These are phyloP conservation scores for Lanius ludovicianus DNA, from an alignment of 2,113 vertebrate species.

Conservation along the genomic window DNA sequence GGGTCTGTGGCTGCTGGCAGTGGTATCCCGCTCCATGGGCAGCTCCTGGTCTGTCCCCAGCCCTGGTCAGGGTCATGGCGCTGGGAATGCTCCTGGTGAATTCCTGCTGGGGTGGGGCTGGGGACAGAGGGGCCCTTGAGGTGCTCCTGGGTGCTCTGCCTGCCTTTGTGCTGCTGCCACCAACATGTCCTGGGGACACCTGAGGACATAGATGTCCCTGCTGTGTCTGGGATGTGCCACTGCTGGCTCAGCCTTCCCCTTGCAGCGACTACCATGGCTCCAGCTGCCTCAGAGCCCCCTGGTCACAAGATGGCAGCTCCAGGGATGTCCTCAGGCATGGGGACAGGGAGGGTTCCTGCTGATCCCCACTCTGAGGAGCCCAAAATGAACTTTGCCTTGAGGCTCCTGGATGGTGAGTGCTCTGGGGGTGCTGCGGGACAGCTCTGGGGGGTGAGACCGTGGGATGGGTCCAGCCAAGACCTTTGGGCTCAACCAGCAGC, in stretches of 20 bases:
- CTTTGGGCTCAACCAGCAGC: not conserved
- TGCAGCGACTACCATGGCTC: not conserved
- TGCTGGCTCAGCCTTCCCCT: not conserved
- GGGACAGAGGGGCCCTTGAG: not conserved
- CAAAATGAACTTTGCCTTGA: constrained; percentile 14
- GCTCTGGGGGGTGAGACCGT: accelerated
- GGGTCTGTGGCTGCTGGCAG: not conserved
- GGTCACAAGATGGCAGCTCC: accelerated
- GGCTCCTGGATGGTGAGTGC: constrained; percentile 26
- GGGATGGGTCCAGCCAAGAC: not conserved
- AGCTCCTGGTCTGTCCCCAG: not conserved
- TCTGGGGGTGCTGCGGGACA: not conserved
- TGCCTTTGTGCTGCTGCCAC: not conserved
- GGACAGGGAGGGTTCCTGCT: not conserved
- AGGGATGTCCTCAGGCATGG: accelerated
- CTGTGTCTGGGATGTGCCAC: not conserved
- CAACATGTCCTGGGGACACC: accelerated
- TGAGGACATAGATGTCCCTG: not conserved
- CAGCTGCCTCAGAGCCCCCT: not conserved
- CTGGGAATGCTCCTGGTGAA: not conserved
- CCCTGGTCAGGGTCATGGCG: not conserved
- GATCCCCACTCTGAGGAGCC: accelerated
- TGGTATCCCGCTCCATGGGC: not conserved
- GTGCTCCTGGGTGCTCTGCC: not conserved
- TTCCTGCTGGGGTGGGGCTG: not conserved